Evolutionary conservation across 2,113 vertebrate species (phyloP).

Genomic region (Mugil cephalus): DNA sequence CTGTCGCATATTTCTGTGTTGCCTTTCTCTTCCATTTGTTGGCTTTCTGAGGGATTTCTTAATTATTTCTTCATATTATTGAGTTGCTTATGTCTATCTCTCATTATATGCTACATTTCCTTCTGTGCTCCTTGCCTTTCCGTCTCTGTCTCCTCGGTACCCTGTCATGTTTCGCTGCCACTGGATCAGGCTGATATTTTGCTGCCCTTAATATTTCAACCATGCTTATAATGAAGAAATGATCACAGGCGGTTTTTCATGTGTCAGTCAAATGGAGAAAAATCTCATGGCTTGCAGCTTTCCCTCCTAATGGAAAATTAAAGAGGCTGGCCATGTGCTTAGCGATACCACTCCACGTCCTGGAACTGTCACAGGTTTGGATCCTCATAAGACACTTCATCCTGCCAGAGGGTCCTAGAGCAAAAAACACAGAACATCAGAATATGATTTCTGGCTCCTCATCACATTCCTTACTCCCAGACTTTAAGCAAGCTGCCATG

Average conservation of each 20-base stretch:
- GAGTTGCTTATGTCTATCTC: neutral
- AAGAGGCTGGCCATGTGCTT: neutral
- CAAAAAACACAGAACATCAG: neutral
- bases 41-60: too few species aligned
- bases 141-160: neutral
- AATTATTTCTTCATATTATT: too few species aligned
- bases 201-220: conserved; percentile 20
- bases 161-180: neutral
- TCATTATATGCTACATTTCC: neutral
- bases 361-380: conserved; percentile 43
- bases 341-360: neutral
- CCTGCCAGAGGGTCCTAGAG: neutral
- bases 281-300: neutral
- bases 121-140: neutral
- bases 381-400: neutral
- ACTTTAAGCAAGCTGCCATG: neutral
- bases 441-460: neutral
- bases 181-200: neutral
- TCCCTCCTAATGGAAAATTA: conserved; percentile 18
- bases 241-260: conserved; percentile 34
- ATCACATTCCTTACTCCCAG: neutral
- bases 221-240: conserved; percentile 18
- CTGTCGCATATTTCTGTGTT: too few species aligned
- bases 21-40: too few species aligned
- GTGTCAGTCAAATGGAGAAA: conserved; percentile 26